Evolutionary conservation across 2,888 invertebrate genomes (phyloP).

Genomic region (Prosopocoilus inquinatus): DNA sequence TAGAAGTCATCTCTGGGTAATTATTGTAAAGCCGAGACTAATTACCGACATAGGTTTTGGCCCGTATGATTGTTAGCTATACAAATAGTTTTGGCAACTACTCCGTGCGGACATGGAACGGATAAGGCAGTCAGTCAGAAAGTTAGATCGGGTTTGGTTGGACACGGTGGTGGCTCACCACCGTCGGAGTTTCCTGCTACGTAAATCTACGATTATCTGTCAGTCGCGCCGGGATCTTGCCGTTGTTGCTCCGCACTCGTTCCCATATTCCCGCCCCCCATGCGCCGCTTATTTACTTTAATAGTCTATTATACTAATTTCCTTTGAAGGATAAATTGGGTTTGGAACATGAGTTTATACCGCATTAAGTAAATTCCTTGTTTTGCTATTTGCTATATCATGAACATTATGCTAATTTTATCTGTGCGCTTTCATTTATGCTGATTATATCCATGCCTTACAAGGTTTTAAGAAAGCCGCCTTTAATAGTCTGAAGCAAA

Average conservation of each 20-base stretch:
- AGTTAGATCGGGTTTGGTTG: background rate
- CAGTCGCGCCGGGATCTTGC: background rate
- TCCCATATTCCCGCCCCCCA: background rate
- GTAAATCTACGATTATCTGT: background rate
- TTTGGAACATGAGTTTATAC: too few species aligned
- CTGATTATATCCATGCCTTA: too few species aligned
- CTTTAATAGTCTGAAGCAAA: too few species aligned
- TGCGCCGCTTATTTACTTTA: background rate
- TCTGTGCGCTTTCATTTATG: too few species aligned
- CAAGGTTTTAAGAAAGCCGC: too few species aligned
- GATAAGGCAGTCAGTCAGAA: conserved; percentile 3
- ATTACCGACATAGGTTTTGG: background rate
- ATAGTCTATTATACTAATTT: background rate
- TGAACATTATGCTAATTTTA: too few species aligned
- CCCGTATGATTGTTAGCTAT: conserved; percentile 5
- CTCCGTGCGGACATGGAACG: background rate
- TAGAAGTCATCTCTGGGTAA: background rate
- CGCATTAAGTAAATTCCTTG: too few species aligned
- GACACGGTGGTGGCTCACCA: background rate
- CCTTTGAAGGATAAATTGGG: background rate
- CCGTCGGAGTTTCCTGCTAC: background rate
- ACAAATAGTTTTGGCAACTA: conserved; percentile 1
- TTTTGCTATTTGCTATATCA: too few species aligned
- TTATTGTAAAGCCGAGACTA: conserved; percentile 1
- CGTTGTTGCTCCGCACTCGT: background rate